These are phyloP conservation scores for Gryllus bimaculatus DNA, from an alignment of 1,140 invertebrate genomes.

Conservation along the genomic window DNA sequence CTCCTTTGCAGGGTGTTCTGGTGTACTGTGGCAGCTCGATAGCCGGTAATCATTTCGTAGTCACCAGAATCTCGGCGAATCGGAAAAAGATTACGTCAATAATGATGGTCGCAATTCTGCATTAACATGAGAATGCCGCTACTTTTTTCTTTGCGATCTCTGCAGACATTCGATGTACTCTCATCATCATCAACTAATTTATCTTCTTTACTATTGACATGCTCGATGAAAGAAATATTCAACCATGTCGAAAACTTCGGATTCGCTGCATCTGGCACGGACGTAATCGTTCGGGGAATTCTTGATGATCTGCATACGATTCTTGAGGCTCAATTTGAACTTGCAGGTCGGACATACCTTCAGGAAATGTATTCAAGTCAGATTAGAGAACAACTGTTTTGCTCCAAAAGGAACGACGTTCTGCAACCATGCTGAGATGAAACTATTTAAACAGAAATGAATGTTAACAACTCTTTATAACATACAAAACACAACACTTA, in stretches of 20 bases:
- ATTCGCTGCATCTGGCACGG: conserved; percentile 64
- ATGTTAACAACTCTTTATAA: neutral
- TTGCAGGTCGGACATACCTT: conserved; percentile 30
- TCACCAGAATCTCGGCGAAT: conserved; percentile 88
- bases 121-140: conserved; percentile 82
- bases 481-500: conserved; percentile 2
- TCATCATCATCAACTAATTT: conserved; percentile 75
- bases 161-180: conserved; percentile 62
- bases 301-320: conserved; percentile 61
- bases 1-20: conserved; percentile 94
- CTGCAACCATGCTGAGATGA: conserved; percentile 29
- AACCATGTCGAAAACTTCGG: conserved; percentile 92
- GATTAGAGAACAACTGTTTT: conserved; percentile 16
- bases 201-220: conserved; percentile 79
- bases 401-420: conserved; percentile 24
- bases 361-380: conserved; percentile 26
- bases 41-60: conserved; percentile 95
- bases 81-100: conserved; percentile 90
- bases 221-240: conserved; percentile 91
- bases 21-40: conserved; percentile 93
- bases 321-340: conserved; percentile 29
- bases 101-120: conserved; percentile 91
- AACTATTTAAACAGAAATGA: conserved; percentile 26
- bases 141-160: conserved; percentile 91
- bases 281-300: conserved; percentile 77